Base-by-base conservation (phyloP, 1,140 invertebrate species). In the Acromyrmex heyeri region DNA sequence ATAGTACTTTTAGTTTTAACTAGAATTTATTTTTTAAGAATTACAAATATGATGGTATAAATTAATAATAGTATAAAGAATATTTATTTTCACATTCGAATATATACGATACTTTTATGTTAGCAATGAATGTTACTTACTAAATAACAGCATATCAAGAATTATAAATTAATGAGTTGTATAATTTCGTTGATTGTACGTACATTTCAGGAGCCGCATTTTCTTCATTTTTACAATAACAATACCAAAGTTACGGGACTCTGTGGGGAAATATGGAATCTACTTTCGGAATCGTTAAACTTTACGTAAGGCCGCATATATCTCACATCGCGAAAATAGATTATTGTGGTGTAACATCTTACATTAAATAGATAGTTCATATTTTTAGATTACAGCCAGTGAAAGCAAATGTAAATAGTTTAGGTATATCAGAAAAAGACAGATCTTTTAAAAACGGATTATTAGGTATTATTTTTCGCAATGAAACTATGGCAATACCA, bases 301-400 rank as follows among this genome's bases (percentile, higher is more conserved):
- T 86, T 86, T 73, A 72, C 62, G 61, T 83, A 64, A 62, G 69
- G 70, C 27, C 8, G 10, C 18, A 62, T 3, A 24, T 18, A 61
- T 55, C 6, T 38, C 67, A 21, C 3, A 21, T 44, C 3, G n/a
- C 14, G 0, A 57, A 27, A 55, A 70, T 21, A 34, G 7, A 76
- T 53, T 16, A 72, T 48, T 44, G 10, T 44, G 8, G 72, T 77
- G 21, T 59, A 67, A 53, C 12, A 78, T 57, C 59, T 79, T 14
- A 70, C n/a, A 77, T 69, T 72, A 62, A 81, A 88, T 86, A 7
- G 75, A 34, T 87, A 77, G 70, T 62, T 86, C 16, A 78, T 62
- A 24, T 21, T 87, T 38, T 76, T n/a, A 92, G 92, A 53, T 75
- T 93, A 12, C 67, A 87, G 12, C 70, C 88, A 27, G 44, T 86